Base-by-base conservation (phyloP, 2,888 invertebrate species). In the Zygogramma bicolorata region DNA sequence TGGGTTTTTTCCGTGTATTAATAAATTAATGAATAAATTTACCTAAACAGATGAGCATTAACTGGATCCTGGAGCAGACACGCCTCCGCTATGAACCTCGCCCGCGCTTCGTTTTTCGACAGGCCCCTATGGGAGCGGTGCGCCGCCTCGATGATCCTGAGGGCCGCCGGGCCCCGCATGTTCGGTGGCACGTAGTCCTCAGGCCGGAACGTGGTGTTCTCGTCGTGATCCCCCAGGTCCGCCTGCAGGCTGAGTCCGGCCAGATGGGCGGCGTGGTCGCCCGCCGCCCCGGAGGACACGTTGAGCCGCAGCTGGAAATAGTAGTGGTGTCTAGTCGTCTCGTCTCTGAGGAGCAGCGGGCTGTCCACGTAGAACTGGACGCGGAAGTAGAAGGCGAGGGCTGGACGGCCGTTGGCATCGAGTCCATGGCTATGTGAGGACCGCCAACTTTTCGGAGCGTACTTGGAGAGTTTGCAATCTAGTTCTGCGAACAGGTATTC, bases 391-490 rank as follows among this genome's bases (percentile, higher is more conserved):
- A 97, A 91, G 83, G 94, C 94, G 84, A 97, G 90, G 75, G 96
- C 92, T 73, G 97, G 97, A 84, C 94, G 93, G 80, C 97, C 97
- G 88, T 94, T 95, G 86, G 94, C 93, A 89, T 96, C 96, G 88
- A 96, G 90, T 80, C 96, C 96, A 90, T 95, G 95, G 84, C 95
- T 95, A 88, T 95, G 95, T 80, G 96, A 96, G 81, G 96, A 95
- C 87, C 97, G 94, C 97, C 97, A 97, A 88, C 95, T 95, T 89
- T 97, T 97, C 85, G 97, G 96, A 83, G 97, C 97, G 90, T 97
- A 96, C 89, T 98, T 98, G 86, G 96, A 96, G 85, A 98, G 91
- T 89, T 98, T 98, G 90, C 94, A 95, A 88, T 97, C 97, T 86
- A 94, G 93, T 88, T 97, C 96, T 88, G 97, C 94, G 89, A 98